Base-by-base conservation (phyloP, 30 jellyfish, hydroid and myxozoan species). In the Calvadosia cruxmelitensis region DNA sequence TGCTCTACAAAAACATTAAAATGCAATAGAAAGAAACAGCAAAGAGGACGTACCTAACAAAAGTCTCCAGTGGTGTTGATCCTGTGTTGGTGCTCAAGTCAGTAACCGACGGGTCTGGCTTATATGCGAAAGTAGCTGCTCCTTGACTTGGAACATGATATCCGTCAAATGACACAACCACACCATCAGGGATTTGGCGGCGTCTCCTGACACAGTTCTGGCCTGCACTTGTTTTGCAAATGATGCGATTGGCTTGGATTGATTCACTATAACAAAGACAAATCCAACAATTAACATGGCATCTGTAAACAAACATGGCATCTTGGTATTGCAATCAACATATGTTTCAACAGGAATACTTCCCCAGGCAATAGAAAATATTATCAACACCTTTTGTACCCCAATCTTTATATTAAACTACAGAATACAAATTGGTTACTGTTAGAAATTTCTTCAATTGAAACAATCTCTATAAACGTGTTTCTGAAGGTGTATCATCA, bases 71-170 rank as follows among this genome's bases (percentile, higher is more conserved):
- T 10, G 53, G 71, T 25, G 86, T 57, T 32, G 78, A 52, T 34
- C 30, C 66, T 31, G 71, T 86, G 71, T 75, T 50, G 3, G 96
- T 86, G 68, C 65, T 66, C 28, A 79, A 67, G 29, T 77, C 68
- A 13, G 72, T 53, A 31, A 86, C 76, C 0, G 57, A 32, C 28
- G 96, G 96, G 49, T 86, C 92, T 0, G 78, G 68, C 50, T 79
- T 52, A 30, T 80, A 72, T 35, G 66, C 53, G 64, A 86, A 86
- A 1, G 63, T 72, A 3, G 70, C 70, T 50, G 36, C 28, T 27
- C 31, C 36, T 2, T 49, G 50, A 0, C 76, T 70, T 31, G 49
- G 57, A n/a, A 85, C 84, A 31, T 68, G 16, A 2, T 53, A 74
- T 16, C 89, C 84, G 66, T 85, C 95, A 31, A 85, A 64, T 5